These are phyloP conservation scores for Helicoverpa assulta DNA, from an alignment of 2,888 invertebrate genomes.

Conservation along the genomic window DNA sequence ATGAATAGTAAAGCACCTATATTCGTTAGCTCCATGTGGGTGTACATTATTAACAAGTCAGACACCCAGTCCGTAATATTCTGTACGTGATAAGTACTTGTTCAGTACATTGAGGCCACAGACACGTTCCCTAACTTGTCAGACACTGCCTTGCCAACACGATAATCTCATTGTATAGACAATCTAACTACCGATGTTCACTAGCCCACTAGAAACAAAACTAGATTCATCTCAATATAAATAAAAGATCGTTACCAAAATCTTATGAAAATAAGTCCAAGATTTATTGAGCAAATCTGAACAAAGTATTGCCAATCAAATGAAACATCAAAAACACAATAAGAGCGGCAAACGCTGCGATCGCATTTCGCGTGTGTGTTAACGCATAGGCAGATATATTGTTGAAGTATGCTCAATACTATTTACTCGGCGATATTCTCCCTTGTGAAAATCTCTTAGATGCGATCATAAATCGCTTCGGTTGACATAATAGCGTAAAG, in stretches of 20 bases:
- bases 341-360: slow-evolving; percentile 51
- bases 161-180: slow-evolving; percentile 57
- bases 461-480: slow-evolving; percentile 88
- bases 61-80: slow-evolving; percentile 28
- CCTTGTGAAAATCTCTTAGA: slow-evolving; percentile 86
- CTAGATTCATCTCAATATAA: slow-evolving; percentile 27
- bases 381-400: slow-evolving; percentile 68
- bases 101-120: slow-evolving; percentile 42
- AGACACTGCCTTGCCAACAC: slow-evolving; percentile 52
- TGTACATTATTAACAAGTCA: slow-evolving; percentile 17
- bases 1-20: slow-evolving; percentile 7
- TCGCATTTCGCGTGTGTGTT: slow-evolving; percentile 60
- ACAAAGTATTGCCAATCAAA: slow-evolving; percentile 58
- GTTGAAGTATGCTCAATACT: slow-evolving; percentile 77
- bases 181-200: slow-evolving; percentile 40
- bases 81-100: slow-evolving; percentile 43
- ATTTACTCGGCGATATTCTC: slow-evolving; percentile 82
- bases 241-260: slow-evolving; percentile 22
- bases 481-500: slow-evolving; percentile 89
- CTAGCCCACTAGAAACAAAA: slow-evolving; percentile 11
- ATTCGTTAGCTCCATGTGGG: slow-evolving; percentile 9
- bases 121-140: slow-evolving; percentile 47
- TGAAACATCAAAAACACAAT: slow-evolving; percentile 58
- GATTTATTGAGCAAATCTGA: slow-evolving; percentile 52
- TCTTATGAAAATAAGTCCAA: slow-evolving; percentile 29